Conservation (phyloP, 2,888 invertebrate species). For the Sthenelais limicola region DNA sequence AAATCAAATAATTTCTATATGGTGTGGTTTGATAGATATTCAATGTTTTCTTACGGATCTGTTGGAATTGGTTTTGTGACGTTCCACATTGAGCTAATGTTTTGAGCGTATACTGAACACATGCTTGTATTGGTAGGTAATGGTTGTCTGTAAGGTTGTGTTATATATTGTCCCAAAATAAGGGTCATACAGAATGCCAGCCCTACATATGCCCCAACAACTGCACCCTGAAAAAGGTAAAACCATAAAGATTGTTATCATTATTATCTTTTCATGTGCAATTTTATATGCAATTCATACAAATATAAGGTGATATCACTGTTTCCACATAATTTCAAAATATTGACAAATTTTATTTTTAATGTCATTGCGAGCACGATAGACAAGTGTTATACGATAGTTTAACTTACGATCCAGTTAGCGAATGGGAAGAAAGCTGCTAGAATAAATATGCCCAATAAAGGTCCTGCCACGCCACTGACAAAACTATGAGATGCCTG, state of each 20-base stretch:
- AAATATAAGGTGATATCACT: too few relatives aligned
- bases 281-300: too few relatives aligned
- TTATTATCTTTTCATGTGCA: too few relatives aligned
- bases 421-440: constrained; percentile 66
- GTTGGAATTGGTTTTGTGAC: background rate
- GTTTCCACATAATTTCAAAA: too few relatives aligned
- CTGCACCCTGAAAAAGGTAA: constrained; percentile 38
- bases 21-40: too few relatives aligned
- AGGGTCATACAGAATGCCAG: constrained; percentile 32
- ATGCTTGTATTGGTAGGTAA: constrained; percentile 24
- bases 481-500: constrained; percentile 50
- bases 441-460: constrained; percentile 63
- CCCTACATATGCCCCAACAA: constrained; percentile 41
- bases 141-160: constrained; percentile 24
- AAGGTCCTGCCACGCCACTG: constrained; percentile 62
- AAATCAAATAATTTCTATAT: too few relatives aligned
- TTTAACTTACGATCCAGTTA: constrained; percentile 58
- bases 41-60: constrained; percentile 43
- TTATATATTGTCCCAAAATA: constrained; percentile 39
- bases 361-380: background rate
- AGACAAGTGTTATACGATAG: background rate
- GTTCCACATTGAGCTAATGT: constrained; percentile 12
- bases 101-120: constrained; percentile 24
- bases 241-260: too few relatives aligned
- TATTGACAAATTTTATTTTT: background rate